Conservation (phyloP, 1,140 invertebrate genomes). For the Drosophila watanabei region DNA sequence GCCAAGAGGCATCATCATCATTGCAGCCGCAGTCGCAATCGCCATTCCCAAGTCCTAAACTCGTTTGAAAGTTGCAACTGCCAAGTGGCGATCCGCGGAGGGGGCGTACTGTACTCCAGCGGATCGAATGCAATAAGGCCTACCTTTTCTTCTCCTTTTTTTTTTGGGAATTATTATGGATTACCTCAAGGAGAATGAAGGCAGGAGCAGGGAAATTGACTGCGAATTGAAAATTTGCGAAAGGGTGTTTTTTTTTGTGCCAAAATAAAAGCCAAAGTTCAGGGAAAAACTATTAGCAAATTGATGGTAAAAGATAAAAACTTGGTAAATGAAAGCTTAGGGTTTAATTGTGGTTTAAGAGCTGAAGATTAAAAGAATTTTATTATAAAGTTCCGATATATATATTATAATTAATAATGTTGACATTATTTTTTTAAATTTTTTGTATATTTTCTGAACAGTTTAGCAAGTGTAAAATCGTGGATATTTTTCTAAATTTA, state of each 20-base stretch:
- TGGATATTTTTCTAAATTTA: too few relatives aligned
- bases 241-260: not conserved
- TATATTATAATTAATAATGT: too few relatives aligned
- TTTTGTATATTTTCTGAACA: too few relatives aligned
- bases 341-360: too few relatives aligned
- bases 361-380: not conserved
- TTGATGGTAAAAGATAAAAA: not conserved
- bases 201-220: conserved; percentile 30
- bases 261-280: conserved; percentile 22
- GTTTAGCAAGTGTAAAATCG: too few relatives aligned
- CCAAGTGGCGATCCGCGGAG: conserved; percentile 12
- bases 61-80: conserved; percentile 81
- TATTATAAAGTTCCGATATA: not conserved
- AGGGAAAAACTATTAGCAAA: conserved; percentile 9
- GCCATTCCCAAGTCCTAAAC: conserved; percentile 58
- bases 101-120: conserved; percentile 10
- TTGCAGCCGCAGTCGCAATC: conserved; percentile 24
- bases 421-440: too few relatives aligned
- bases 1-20: conserved; percentile 30
- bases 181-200: conserved; percentile 53
- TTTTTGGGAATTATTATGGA: conserved; percentile 68
- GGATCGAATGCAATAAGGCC: conserved; percentile 41
- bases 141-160: conserved; percentile 13
- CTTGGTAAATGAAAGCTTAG: not conserved
- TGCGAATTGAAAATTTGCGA: conserved; percentile 22